phyloP scores from a whole-genome alignment of 2,888 invertebrate species.

The Campoletis raptor region DNA sequence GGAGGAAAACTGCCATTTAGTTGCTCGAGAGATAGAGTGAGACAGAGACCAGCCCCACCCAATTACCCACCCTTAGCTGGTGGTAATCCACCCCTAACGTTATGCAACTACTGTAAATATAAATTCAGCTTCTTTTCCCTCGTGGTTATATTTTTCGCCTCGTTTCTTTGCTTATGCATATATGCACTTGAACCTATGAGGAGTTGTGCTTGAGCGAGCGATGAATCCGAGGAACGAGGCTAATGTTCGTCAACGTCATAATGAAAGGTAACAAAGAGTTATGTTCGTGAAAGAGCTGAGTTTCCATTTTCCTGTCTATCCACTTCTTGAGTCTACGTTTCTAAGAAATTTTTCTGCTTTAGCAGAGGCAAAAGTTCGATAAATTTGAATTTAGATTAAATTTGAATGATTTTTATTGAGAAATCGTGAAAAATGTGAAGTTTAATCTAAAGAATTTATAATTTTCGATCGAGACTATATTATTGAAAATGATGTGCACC shows the following conservation, averaged over 20 bases:
- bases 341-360: background rate
- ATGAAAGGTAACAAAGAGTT: conserved; percentile 63
- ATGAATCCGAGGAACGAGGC: conserved; percentile 53
- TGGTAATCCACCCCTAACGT: conserved; percentile 54
- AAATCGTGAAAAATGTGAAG: background rate
- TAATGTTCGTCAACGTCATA: conserved; percentile 60
- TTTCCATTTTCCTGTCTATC: conserved; percentile 48
- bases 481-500: background rate
- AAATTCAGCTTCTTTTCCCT: conserved; percentile 62
- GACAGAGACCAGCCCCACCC: conserved; percentile 45
- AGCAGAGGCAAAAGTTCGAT: background rate
- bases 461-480: background rate
- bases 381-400: background rate
- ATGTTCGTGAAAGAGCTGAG: conserved; percentile 47
- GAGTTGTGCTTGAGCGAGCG: conserved; percentile 22
- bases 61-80: conserved; percentile 64
- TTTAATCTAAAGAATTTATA: background rate
- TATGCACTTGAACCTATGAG: conserved; percentile 9
- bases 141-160: conserved; percentile 35
- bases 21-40: background rate
- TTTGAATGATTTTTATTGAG: background rate
- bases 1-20: conserved; percentile 50
- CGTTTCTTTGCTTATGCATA: background rate
- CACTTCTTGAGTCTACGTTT: background rate
- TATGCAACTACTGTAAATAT: conserved; percentile 67